Evolutionary conservation across 2,797 vertebrate species (phyloP).

Genomic region (Sebastes hopkinsi): DNA sequence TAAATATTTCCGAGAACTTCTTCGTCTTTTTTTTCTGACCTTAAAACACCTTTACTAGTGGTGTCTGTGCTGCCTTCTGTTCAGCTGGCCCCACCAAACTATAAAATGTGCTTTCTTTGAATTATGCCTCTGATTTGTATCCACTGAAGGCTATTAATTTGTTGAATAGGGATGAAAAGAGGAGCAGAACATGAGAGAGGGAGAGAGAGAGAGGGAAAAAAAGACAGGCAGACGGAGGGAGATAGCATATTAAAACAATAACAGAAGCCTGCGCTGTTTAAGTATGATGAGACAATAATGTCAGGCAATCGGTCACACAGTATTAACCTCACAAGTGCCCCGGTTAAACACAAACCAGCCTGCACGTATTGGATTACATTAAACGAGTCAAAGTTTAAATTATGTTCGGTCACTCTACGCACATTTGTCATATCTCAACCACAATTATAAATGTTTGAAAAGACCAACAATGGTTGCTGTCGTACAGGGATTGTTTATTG

Average conservation of each 20-base stretch:
- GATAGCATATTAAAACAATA: constrained; percentile 13
- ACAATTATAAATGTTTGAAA: background rate
- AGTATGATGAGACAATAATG: constrained; percentile 5
- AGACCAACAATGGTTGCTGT: background rate
- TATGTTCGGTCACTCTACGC: background rate
- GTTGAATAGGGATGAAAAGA: constrained; percentile 20
- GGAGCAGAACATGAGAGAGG: background rate
- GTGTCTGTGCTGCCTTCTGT: constrained; percentile 11
- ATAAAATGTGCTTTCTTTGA: constrained; percentile 15
- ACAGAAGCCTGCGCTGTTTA: background rate
- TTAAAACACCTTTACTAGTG: constrained; percentile 21
- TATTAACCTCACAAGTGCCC: constrained; percentile 12
- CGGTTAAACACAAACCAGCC: constrained; percentile 13
- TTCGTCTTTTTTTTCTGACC: background rate
- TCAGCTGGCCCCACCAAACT: constrained; percentile 11
- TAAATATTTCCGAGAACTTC: constrained; percentile 15
- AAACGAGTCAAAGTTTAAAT: constrained; percentile 20
- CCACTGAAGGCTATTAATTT: constrained; percentile 35
- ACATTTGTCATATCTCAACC: background rate
- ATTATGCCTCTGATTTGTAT: constrained; percentile 36
- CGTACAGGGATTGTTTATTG: background rate
- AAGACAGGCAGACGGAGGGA: background rate
- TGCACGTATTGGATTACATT: constrained; percentile 4
- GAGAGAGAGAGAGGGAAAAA: background rate
- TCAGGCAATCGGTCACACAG: constrained; percentile 1